Conservation (phyloP, 2,888 invertebrate genomes). For the Melanostoma scalare region DNA sequence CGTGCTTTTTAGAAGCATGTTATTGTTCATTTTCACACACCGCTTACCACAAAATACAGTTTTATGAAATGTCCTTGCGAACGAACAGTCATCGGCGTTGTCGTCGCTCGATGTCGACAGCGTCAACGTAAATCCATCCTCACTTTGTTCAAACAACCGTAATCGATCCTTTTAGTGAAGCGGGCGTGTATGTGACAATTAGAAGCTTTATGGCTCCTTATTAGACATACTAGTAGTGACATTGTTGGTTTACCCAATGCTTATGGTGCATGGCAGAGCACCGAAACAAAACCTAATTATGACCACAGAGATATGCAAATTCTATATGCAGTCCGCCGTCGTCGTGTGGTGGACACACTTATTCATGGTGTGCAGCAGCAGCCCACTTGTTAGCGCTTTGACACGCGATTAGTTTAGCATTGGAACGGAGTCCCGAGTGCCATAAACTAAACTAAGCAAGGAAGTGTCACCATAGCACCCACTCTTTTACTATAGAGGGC, state of each 20-base stretch:
- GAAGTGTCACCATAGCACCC: constrained; percentile 52
- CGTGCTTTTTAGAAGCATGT: constrained; percentile 35
- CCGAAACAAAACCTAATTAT: constrained; percentile 63
- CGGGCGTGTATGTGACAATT: constrained; percentile 60
- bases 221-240: constrained; percentile 50
- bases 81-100: neutral
- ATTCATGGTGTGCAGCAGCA: constrained; percentile 37
- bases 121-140: constrained; percentile 53
- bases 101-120: constrained; percentile 25
- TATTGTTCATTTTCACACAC: constrained; percentile 60
- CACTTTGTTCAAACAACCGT: constrained; percentile 62
- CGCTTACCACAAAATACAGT: constrained; percentile 46
- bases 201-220: constrained; percentile 61
- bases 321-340: constrained; percentile 30
- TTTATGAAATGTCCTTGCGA: constrained; percentile 53
- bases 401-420: constrained; percentile 67
- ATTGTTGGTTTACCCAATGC: constrained; percentile 38
- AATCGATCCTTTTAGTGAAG: constrained; percentile 57
- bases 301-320: constrained; percentile 66
- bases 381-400: constrained; percentile 67
- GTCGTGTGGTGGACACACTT: constrained; percentile 45
- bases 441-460: constrained; percentile 16
- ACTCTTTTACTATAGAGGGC: constrained; percentile 35
- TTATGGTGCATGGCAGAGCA: constrained; percentile 35
- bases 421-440: constrained; percentile 26